Conservation (phyloP, 2,888 invertebrate genomes). For the Belgica antarctica region DNA sequence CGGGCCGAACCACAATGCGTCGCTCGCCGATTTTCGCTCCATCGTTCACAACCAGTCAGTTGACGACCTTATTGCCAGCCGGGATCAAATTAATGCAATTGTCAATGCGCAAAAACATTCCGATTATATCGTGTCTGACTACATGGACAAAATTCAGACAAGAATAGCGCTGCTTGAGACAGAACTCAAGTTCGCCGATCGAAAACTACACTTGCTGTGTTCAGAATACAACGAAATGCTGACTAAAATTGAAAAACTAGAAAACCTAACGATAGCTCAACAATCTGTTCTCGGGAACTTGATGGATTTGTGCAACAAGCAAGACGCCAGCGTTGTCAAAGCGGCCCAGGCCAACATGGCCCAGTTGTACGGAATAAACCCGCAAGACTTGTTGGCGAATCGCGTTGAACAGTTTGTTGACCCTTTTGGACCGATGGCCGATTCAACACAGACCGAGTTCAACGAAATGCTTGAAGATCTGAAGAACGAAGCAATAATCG, state of each 20-base stretch:
- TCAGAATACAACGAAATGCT: conserved; percentile 94
- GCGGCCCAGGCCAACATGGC: conserved; percentile 47
- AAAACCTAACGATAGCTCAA: conserved; percentile 81
- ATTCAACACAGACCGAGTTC: conserved; percentile 47
- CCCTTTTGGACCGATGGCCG: conserved; percentile 13
- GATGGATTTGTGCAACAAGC: conserved; percentile 69
- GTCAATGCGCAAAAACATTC: conserved; percentile 52
- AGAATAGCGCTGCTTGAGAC: conserved; percentile 84
- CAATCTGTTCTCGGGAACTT: conserved; percentile 87
- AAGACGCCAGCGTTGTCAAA: conserved; percentile 57
- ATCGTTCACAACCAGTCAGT: conserved; percentile 6
- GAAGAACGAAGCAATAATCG: conserved; percentile 48
- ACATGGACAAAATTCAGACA: conserved; percentile 86
- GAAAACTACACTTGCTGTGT: conserved; percentile 83
- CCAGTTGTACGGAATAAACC: conserved; percentile 48
- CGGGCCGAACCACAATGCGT: conserved; percentile 22
- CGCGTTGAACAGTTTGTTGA: background rate
- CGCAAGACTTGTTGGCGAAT: conserved; percentile 11
- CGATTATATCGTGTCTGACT: conserved; percentile 81
- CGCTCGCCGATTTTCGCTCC: conserved; percentile 32
- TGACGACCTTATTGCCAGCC: conserved; percentile 31
- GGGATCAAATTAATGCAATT: conserved; percentile 37
- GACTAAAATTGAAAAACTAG: conserved; percentile 84
- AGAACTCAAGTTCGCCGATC: conserved; percentile 89
- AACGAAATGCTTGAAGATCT: conserved; percentile 49